Percentiles rank a stretch among this genome's conserved stretches.
These are phyloP conservation scores for Ailuropoda melanoleuca DNA, from an alignment of 2,113 vertebrate species.

Conservation along the genomic window DNA sequence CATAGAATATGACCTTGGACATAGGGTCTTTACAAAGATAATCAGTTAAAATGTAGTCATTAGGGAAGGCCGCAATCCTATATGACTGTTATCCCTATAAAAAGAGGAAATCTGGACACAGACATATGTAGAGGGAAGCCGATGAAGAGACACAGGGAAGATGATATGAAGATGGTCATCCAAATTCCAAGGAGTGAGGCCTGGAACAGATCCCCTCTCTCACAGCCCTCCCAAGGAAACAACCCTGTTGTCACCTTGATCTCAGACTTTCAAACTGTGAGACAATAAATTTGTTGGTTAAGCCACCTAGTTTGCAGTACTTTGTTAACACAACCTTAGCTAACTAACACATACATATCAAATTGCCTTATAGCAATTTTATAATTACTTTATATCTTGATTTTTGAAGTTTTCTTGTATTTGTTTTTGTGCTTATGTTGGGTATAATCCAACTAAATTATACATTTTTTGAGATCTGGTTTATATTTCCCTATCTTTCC, in stretches of 20 bases:
- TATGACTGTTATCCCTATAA: not conserved
- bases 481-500: not conserved
- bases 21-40: not conserved
- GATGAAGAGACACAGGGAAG: not conserved
- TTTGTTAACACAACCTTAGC: not conserved
- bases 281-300: not conserved
- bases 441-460: not conserved
- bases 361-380: not conserved
- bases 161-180: not conserved
- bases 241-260: not conserved
- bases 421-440: not conserved
- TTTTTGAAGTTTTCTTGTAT: constrained; percentile 3
- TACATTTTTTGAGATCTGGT: not conserved
- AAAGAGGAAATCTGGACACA: not conserved
- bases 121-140: not conserved
- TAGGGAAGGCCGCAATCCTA: not conserved
- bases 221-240: not conserved
- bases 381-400: not conserved
- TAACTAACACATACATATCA: not conserved
- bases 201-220: not conserved
- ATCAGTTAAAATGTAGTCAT: not conserved
- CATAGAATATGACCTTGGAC: not conserved
- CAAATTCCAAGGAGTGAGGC: not conserved
- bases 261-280: not conserved
- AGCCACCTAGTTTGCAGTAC: not conserved